These are phyloP conservation scores for Actinia equina DNA, from an alignment of 64 coral and sea anemone species.

Conservation along the genomic window DNA sequence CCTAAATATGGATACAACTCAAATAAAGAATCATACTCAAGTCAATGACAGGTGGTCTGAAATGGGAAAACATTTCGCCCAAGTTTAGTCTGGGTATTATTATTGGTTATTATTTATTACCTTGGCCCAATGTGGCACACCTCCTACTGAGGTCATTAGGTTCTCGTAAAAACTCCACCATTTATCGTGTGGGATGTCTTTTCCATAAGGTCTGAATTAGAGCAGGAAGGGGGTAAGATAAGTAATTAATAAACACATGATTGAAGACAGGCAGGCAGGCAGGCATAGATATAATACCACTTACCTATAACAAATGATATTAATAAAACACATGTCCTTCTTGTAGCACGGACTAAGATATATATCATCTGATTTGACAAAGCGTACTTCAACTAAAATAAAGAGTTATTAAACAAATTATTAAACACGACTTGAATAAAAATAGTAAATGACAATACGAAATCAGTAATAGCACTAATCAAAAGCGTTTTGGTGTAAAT, in stretches of 20 bases:
- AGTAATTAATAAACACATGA: not conserved
- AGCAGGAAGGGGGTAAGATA: not conserved
- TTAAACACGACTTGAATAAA: too few species aligned
- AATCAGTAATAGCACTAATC: too few species aligned
- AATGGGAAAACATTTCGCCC: too few species aligned
- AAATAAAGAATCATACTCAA: too few species aligned
- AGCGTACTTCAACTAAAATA: conserved; percentile 83
- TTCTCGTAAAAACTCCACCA: conserved; percentile 92
- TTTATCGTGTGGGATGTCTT: conserved; percentile 54
- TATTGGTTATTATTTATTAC: too few species aligned
- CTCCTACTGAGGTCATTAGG: conserved; percentile 80
- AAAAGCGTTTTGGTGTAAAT: too few species aligned
- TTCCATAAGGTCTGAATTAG: conserved; percentile 66
- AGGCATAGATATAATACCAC: conserved; percentile 17
- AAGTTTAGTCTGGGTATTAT: too few species aligned
- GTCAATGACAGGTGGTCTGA: too few species aligned
- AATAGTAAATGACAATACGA: too few species aligned
- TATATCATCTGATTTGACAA: conserved; percentile 90
- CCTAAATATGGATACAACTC: too few species aligned
- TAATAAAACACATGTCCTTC: conserved; percentile 79
- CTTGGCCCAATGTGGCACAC: conserved; percentile 95
- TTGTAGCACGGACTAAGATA: conserved; percentile 83
- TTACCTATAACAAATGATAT: conserved; percentile 87
- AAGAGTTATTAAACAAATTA: too few species aligned
- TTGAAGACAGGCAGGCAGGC: too few species aligned